A percentile compares a stretch with the other conserved stretches of the same genome.
phyloP scores from a whole-genome alignment of 2,888 invertebrate genomes.

The Melinaea menophilus region DNA sequence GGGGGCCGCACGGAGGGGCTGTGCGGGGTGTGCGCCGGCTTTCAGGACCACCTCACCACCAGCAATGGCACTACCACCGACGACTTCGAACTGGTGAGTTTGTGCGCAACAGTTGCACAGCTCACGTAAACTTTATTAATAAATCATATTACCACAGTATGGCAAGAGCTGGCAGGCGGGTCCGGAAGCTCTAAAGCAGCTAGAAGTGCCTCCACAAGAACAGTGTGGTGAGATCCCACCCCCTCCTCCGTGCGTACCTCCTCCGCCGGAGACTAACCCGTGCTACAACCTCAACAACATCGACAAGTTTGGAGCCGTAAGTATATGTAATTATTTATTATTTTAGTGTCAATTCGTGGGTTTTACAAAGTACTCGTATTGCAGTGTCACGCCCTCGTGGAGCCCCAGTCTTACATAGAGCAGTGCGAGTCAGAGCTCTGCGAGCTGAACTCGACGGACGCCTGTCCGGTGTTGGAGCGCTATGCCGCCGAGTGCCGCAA shows the following conservation, averaged over 20 bases:
- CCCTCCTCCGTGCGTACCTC: constrained; percentile 65
- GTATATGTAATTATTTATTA: constrained; percentile 28
- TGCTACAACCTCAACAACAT: constrained; percentile 79
- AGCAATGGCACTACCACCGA: constrained; percentile 74
- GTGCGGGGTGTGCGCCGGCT: constrained; percentile 86
- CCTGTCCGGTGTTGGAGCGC: constrained; percentile 82
- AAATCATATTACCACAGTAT: constrained; percentile 45
- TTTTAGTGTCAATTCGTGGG: neutral
- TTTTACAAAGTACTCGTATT: neutral
- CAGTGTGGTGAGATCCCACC: constrained; percentile 65
- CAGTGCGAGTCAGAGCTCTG: constrained; percentile 85
- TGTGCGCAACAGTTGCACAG: constrained; percentile 21
- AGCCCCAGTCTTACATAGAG: constrained; percentile 81
- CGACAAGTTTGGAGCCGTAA: constrained; percentile 61
- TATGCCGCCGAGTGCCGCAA: constrained; percentile 85
- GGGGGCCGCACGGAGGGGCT: constrained; percentile 86
- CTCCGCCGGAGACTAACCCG: constrained; percentile 80
- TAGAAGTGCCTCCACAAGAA: constrained; percentile 68
- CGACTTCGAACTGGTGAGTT: constrained; percentile 78
- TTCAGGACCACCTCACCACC: constrained; percentile 73
- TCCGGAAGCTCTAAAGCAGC: constrained; percentile 57
- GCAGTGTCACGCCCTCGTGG: constrained; percentile 85
- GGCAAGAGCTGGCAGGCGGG: constrained; percentile 78
- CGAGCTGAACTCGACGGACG: constrained; percentile 72
- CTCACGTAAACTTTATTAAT: neutral